These are phyloP conservation scores for Clupea harengus DNA, from an alignment of 2,113 vertebrate genomes.

Conservation along the genomic window DNA sequence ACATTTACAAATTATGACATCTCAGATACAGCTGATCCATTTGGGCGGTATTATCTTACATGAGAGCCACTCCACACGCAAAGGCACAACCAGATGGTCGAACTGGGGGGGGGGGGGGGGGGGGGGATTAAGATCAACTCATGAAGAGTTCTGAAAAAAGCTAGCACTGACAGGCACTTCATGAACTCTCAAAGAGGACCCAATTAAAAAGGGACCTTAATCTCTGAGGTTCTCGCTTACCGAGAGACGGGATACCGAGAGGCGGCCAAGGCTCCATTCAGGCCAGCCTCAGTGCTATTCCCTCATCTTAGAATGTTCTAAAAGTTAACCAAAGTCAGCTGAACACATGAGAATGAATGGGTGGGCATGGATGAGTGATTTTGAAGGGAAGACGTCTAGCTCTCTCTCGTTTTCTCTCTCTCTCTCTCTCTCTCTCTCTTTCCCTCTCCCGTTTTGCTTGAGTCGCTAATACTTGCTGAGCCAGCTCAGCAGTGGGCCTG, in stretches of 20 bases:
- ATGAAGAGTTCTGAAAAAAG: constrained; percentile 52
- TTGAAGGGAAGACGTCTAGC: not conserved
- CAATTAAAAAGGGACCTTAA: constrained; percentile 45
- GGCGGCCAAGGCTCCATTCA: not conserved
- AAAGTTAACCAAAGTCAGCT: not conserved
- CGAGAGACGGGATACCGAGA: not conserved
- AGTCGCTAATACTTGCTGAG: not conserved
- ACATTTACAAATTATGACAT: not conserved
- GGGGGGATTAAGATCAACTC: constrained; percentile 58
- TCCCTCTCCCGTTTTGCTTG: not conserved
- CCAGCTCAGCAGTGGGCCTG: not conserved
- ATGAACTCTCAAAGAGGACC: constrained; percentile 19
- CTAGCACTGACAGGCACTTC: constrained; percentile 42
- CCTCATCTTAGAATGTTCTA: not conserved
- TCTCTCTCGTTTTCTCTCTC: not conserved
- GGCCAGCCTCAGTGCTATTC: not conserved
- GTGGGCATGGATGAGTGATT: not conserved
- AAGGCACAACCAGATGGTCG: constrained; percentile 56
- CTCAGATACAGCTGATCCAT: not conserved
- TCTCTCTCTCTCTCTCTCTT: no score
- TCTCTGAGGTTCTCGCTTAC: constrained; percentile 18
- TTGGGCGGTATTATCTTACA: constrained; percentile 36
- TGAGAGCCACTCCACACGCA: constrained; percentile 38
- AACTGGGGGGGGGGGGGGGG: constrained; percentile 30
- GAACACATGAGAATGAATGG: not conserved